These are phyloP conservation scores for Oxyruncus cristatus DNA, from an alignment of 2,113 vertebrate species.

Conservation along the genomic window DNA sequence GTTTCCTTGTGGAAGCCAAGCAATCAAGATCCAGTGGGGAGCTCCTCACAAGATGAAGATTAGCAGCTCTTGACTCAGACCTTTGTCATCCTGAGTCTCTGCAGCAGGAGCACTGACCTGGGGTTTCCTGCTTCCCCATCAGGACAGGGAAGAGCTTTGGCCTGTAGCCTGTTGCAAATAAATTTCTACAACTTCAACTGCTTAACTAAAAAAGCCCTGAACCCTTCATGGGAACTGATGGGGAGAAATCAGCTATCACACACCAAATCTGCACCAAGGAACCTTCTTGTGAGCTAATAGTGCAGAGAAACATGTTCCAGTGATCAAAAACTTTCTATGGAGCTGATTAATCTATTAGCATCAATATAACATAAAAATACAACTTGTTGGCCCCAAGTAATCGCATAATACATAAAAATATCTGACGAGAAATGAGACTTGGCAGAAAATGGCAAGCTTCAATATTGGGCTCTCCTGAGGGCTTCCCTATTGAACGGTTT, in stretches of 20 bases:
- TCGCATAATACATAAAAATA: background rate
- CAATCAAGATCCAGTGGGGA: background rate
- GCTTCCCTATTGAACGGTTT: background rate
- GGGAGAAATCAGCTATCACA: background rate
- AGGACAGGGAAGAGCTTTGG: background rate
- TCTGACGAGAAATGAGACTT: background rate
- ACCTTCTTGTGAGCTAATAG: background rate
- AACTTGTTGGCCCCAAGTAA: background rate
- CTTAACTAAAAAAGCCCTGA: background rate
- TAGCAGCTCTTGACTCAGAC: background rate
- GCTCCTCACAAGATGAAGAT: background rate
- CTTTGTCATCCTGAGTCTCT: background rate
- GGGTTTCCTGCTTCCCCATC: background rate
- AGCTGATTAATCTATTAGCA: background rate
- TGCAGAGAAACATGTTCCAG: background rate
- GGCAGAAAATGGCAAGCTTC: background rate
- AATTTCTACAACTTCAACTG: background rate
- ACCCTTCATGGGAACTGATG: fast-evolving
- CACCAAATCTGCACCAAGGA: background rate
- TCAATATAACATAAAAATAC: background rate
- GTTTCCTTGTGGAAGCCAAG: background rate
- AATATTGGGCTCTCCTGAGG: background rate
- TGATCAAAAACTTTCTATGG: background rate
- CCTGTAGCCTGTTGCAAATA: background rate
- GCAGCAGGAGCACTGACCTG: background rate